phyloP scores from a whole-genome alignment of 2,888 invertebrate genomes.

The Eilema griseolum region DNA sequence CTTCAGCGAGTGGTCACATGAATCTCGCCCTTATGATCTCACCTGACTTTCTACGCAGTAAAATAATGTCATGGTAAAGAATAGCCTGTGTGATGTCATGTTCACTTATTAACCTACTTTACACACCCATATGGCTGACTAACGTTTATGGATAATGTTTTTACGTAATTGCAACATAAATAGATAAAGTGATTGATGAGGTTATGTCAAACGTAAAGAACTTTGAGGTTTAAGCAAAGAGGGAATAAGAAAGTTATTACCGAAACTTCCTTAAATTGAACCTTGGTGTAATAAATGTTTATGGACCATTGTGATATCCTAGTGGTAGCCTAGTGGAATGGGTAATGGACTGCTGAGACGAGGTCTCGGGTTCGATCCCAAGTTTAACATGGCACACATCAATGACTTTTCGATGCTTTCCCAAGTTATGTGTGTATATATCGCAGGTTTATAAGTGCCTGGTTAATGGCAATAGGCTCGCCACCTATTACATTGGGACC shows the following conservation, averaged over 20 bases:
- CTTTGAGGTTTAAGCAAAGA: too few relatives aligned
- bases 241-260: too few relatives aligned
- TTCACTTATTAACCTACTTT: conserved; percentile 21
- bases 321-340: too few relatives aligned
- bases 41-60: not conserved
- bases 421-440: too few relatives aligned
- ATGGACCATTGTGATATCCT: not conserved
- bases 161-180: conserved; percentile 7
- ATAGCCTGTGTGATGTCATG: conserved; percentile 24
- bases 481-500: too few relatives aligned
- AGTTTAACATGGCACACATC: too few relatives aligned
- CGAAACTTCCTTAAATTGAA: too few relatives aligned
- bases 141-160: not conserved
- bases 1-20: not conserved
- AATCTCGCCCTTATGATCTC: not conserved
- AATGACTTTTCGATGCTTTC: too few relatives aligned
- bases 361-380: too few relatives aligned
- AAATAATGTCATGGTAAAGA: not conserved
- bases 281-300: not conserved
- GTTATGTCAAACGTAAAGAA: not conserved
- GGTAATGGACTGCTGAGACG: too few relatives aligned
- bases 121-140: not conserved
- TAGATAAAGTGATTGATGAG: not conserved
- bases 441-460: too few relatives aligned
- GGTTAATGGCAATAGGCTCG: too few relatives aligned